phyloP scores from a whole-genome alignment of 1,140 invertebrate genomes.

The Armadillidium nasatum region DNA sequence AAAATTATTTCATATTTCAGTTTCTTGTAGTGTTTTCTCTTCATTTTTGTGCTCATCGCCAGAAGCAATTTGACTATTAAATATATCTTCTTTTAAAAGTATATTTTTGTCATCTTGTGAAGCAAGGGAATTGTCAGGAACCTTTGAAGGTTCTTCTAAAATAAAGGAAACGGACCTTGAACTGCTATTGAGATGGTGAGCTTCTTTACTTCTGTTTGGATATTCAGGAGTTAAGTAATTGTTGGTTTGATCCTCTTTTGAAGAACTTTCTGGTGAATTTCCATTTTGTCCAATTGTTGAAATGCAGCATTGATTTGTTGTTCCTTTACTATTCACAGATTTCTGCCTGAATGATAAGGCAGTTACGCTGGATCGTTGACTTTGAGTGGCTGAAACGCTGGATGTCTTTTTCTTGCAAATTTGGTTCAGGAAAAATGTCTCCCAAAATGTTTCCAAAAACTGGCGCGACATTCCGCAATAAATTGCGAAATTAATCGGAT shows the following conservation, averaged over 20 bases:
- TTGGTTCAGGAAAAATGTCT: background rate
- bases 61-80: background rate
- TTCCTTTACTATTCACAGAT: background rate
- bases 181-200: background rate
- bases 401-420: background rate
- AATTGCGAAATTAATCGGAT: slow-evolving; percentile 91
- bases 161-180: background rate
- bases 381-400: background rate
- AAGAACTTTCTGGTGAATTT: background rate
- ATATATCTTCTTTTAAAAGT: background rate
- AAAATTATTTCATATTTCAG: background rate
- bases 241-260: background rate
- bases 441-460: slow-evolving; percentile 78
- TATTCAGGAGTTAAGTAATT: background rate
- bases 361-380: background rate
- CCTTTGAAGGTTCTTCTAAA: background rate
- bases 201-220: background rate
- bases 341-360: background rate
- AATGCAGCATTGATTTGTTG: background rate
- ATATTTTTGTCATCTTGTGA: background rate
- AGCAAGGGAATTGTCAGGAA: background rate
- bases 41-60: background rate
- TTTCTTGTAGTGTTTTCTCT: background rate
- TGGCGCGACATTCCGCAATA: slow-evolving; percentile 92
- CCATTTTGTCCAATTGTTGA: background rate